Conservation (phyloP, 2,888 invertebrate species). For the Hirtodrosophila histrioides region DNA sequence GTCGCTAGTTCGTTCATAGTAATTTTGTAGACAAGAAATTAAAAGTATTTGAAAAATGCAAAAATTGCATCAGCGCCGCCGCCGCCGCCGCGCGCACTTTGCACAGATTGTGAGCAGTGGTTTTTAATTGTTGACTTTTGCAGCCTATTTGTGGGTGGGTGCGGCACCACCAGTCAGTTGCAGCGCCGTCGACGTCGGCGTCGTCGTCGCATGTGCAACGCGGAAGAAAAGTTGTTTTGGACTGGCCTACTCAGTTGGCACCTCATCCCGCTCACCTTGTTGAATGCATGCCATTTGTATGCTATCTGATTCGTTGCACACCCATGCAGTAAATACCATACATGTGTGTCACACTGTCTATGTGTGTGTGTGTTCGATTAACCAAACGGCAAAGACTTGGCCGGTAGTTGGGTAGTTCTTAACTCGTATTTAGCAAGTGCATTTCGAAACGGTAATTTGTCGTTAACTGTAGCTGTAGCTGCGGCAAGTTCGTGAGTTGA, state of each 20-base stretch:
- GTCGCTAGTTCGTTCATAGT: conserved; percentile 24
- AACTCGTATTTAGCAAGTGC: conserved; percentile 71
- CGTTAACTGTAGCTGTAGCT: conserved; percentile 56
- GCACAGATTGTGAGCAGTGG: conserved; percentile 53
- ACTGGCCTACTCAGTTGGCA: conserved; percentile 29
- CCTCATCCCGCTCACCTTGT: conserved; percentile 26
- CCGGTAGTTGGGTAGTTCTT: conserved; percentile 56
- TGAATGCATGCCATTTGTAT: conserved; percentile 70
- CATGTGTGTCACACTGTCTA: conserved; percentile 1
- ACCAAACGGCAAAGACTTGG: conserved; percentile 21
- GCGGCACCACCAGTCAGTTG: conserved; percentile 44
- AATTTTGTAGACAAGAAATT: conserved; percentile 64
- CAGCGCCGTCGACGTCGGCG: conserved; percentile 24
- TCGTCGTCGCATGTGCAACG: conserved; percentile 69
- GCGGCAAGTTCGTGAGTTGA: conserved; percentile 69
- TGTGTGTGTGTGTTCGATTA: conserved; percentile 32
- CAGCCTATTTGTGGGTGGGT: conserved; percentile 74
- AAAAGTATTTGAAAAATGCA: conserved; percentile 73
- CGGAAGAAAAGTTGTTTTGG: conserved; percentile 76
- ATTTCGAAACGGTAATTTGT: conserved; percentile 77
- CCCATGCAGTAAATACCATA: conserved; percentile 25
- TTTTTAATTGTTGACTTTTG: conserved; percentile 76
- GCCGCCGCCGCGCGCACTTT: conserved; percentile 1
- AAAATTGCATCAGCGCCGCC: conserved; percentile 72
- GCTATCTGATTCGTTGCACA: conserved; percentile 67